Conservation (phyloP, 1,140 invertebrate species). For the Drosophila ohnishii region DNA sequence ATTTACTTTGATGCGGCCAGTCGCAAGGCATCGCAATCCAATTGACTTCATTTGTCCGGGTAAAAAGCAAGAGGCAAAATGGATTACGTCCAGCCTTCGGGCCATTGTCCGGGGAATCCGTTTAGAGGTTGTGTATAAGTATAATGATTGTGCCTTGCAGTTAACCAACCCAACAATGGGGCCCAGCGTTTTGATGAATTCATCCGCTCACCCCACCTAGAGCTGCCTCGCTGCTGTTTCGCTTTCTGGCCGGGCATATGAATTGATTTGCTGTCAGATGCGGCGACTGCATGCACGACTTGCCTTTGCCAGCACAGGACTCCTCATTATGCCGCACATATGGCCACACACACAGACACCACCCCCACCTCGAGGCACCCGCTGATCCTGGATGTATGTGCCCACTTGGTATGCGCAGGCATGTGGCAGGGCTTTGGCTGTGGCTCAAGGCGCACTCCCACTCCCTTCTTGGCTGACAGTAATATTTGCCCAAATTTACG, state of each 20-base stretch:
- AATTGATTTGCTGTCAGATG: constrained; percentile 78
- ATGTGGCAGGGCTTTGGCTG: constrained; percentile 73
- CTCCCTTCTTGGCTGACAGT: constrained; percentile 31
- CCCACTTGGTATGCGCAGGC: constrained; percentile 78
- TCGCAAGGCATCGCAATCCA: constrained; percentile 62
- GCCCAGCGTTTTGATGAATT: constrained; percentile 69
- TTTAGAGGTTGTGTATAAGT: constrained; percentile 43
- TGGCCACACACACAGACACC: constrained; percentile 30
- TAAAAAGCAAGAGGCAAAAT: constrained; percentile 71
- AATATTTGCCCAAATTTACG: constrained; percentile 38
- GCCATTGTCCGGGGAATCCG: constrained; percentile 27
- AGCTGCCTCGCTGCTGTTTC: background rate
- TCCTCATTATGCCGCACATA: constrained; percentile 80
- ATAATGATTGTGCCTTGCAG: constrained; percentile 59
- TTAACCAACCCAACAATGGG: constrained; percentile 67
- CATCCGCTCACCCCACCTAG: constrained; percentile 14
- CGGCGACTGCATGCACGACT: constrained; percentile 70
- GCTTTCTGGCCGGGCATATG: constrained; percentile 55
- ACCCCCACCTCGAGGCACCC: constrained; percentile 4
- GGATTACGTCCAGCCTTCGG: constrained; percentile 60
- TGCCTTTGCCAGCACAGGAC: constrained; percentile 41
- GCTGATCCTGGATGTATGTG: constrained; percentile 14
- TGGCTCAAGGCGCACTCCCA: constrained; percentile 37
- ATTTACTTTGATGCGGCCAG: constrained; percentile 73
- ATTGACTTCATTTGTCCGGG: constrained; percentile 77